Evolutionary conservation across 2,888 invertebrate species (phyloP).

Genomic region (Molanna angustata): DNA sequence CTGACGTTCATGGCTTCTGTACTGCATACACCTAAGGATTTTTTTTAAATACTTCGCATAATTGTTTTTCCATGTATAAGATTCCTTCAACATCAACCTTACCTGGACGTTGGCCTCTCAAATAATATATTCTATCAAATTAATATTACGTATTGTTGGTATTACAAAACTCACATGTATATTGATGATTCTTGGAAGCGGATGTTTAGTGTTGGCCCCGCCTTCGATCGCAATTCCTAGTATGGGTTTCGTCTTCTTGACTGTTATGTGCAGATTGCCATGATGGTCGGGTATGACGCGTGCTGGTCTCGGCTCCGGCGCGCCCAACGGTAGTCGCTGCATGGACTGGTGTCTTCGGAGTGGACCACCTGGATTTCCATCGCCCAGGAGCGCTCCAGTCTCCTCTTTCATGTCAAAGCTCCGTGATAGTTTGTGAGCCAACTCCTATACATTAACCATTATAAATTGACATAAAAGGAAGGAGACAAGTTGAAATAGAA

Average conservation of each 20-base stretch:
- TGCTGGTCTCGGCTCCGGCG: conserved; percentile 53
- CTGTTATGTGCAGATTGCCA: conserved; percentile 83
- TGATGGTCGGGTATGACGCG: conserved; percentile 80
- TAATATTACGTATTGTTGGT: background rate
- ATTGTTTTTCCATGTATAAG: too few species aligned
- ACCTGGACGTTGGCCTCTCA: too few species aligned
- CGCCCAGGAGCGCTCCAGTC: conserved; percentile 67
- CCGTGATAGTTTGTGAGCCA: conserved; percentile 82
- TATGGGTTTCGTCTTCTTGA: conserved; percentile 91
- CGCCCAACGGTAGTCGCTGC: conserved; percentile 68
- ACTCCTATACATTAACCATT: conserved; percentile 63
- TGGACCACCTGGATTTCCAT: conserved; percentile 52
- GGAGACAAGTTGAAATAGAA: too few species aligned
- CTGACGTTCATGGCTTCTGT: too few species aligned
- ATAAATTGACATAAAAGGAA: too few species aligned
- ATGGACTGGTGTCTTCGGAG: conserved; percentile 74
- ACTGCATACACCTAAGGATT: too few species aligned
- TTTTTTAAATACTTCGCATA: too few species aligned
- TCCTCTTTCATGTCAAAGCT: conserved; percentile 90
- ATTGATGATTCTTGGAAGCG: conserved; percentile 91
- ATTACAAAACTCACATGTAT: conserved; percentile 73
- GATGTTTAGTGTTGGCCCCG: conserved; percentile 93
- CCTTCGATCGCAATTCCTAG: conserved; percentile 97
- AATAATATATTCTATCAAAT: too few species aligned
- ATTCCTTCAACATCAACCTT: too few species aligned